Evolutionary conservation across 1,140 invertebrate genomes (phyloP).

Genomic region (Hyles vespertilio): DNA sequence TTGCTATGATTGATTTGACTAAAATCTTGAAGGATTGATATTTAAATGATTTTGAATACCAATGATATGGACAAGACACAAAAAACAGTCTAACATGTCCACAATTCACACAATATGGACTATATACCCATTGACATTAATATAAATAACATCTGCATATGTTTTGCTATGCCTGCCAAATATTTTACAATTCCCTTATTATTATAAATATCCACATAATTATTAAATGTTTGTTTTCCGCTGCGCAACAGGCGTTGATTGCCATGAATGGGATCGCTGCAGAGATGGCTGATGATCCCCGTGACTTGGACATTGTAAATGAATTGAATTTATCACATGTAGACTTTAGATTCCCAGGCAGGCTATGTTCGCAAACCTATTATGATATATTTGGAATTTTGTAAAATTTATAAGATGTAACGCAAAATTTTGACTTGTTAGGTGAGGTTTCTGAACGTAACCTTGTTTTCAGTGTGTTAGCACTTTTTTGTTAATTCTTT

Average conservation of each 20-base stretch:
- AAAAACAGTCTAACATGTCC: too few relatives aligned
- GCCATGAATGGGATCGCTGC: constrained; percentile 65
- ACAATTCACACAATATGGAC: neutral
- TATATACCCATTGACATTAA: constrained; percentile 1
- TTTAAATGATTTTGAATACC: too few relatives aligned
- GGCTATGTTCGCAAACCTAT: constrained; percentile 72
- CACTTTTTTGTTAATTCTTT: constrained; percentile 21
- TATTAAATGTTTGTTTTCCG: constrained; percentile 50
- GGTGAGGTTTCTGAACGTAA: constrained; percentile 72
- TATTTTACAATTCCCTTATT: neutral
- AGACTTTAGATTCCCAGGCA: constrained; percentile 50
- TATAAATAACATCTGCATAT: too few relatives aligned
- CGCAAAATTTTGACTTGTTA: constrained; percentile 21
- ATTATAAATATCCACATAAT: constrained; percentile 9
- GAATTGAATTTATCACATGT: constrained; percentile 45
- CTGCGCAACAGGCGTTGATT: constrained; percentile 62
- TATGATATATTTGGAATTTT: constrained; percentile 9
- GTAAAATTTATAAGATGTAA: neutral
- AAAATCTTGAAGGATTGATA: too few relatives aligned
- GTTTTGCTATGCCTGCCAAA: neutral
- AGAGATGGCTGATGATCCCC: constrained; percentile 51
- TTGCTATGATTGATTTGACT: too few relatives aligned
- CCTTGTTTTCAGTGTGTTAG: constrained; percentile 50
- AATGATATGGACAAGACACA: too few relatives aligned
- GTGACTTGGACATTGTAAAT: constrained; percentile 65